Evolutionary conservation across 2,113 vertebrate species (phyloP), one percentile per base, ranked within the genome.

Genomic region (Genyomyrus donnyi): DNA sequence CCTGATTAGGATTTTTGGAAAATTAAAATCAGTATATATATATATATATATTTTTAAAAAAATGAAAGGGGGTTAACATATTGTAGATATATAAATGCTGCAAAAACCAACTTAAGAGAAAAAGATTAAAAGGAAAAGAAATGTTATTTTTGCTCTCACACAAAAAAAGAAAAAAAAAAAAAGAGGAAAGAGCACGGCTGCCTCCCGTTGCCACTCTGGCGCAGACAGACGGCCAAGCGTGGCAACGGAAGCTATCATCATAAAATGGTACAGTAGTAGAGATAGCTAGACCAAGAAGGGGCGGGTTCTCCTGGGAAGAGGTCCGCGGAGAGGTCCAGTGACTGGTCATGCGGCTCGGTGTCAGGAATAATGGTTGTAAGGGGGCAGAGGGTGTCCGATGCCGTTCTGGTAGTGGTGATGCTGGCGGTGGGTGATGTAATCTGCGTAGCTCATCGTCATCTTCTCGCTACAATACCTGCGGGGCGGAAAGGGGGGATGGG

Each of bases 281-380:
- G 97, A 99, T 99, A 99, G 96, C 98, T 99, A 99, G 98, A 99
- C 98, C 98, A 99, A 92, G 98, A 97, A 95, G 98, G 97, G 97
- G 98, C 94, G 91, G 97, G 98, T 95, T 99, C 98, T 97, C 98
- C 98, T 93, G 98, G 98, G 96, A 99, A 99, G 97, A 99, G 97
- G 97, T 98, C 98, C 95, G 97, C 97, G 95, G 98, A 98, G 96
- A 99, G 97, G 96, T 98, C 97, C 96, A 99, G 96, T 97, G 98
- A 98, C 97, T 99, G 98, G 97, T 97, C 98, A 98, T 98, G 98
- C 96, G 97, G 98, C 98, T 98, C 98, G 97, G 96, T 99, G 98
- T 99, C 98, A 99, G 98, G 98, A 99, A 99, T 99, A 99, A 99
- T 99, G 98, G 97, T 99, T 99, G 97, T 99, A 99, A 0, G 98